Base-by-base conservation (phyloP, 2,797 vertebrate species). In the Enteromius trimaculatus region DNA sequence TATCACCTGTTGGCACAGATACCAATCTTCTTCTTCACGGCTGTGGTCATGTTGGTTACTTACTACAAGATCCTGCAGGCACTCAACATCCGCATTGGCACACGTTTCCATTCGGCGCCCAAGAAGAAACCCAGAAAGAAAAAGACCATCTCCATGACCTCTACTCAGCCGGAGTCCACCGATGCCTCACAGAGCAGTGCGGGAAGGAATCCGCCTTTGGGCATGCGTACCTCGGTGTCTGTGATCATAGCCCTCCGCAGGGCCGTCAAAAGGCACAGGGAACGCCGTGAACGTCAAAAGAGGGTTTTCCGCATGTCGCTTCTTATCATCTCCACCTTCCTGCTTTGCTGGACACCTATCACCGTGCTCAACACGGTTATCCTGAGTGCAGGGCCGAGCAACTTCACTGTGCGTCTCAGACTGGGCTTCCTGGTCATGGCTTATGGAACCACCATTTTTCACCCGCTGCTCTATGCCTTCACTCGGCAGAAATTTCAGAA, bases 301-400 rank as follows among this genome's bases (percentile, higher is more conserved):
- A 94, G 97, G 91, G 97, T 99, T 88, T 99, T 99, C 91, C 94
- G 93, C 91, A 99, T 99, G 97, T 99, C 98, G 68, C 94, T 99
- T 85, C 91, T 99, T 89, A 99, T 99, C 79, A 98, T 99, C 92
- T 98, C 97, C 81, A 98, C 97, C 16, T 99, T 99, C 92, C 94
- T 99, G 84, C 95, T 99, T 92, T 99, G 98, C 93, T 99, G 98
- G 98, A 98, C 97, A 70, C 98, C 98, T 81, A 97, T 99, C 92
- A 98, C 98, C 29, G 93, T 97, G 90, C 95, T 99, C 90, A 99
- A 99, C 89, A 97, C 96, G 7, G 95, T 96, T 78, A 99, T 99
- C 92, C 93, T 99, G 90, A 97, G 96, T 88, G 88, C 96, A 89
- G 97, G 97, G 89, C 96, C 96, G 91, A 98, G 96, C 92, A 95